These are phyloP conservation scores for Phalacrocorax pelagicus DNA, from an alignment of 2,113 vertebrate species.

Conservation along the genomic window DNA sequence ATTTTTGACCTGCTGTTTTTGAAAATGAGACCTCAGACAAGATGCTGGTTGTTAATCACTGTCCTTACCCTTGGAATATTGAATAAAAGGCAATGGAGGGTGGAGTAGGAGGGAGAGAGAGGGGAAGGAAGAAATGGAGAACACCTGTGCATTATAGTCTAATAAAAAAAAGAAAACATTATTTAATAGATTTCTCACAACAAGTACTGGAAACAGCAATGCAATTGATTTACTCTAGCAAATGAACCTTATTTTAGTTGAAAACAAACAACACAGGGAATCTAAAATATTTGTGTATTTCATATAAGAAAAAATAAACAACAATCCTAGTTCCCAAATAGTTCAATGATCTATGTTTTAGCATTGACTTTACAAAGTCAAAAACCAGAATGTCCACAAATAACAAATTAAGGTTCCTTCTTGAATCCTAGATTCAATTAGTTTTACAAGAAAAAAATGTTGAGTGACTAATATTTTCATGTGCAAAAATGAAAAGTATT, in stretches of 20 bases:
- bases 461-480: not conserved
- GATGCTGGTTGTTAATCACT: not conserved
- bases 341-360: not conserved
- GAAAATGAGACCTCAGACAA: slow-evolving; percentile 1
- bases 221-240: not conserved
- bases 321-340: not conserved
- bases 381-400: not conserved
- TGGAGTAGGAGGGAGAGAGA: not conserved
- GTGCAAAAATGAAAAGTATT: not conserved
- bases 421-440: not conserved
- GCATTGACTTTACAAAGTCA: not conserved
- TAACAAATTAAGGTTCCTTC: not conserved
- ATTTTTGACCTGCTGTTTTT: slow-evolving; percentile 12
- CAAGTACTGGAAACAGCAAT: not conserved
- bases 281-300: not conserved
- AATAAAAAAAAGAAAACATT: not conserved
- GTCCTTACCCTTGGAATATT: not conserved
- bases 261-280: not conserved
- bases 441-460: not conserved
- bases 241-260: not conserved
- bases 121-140: not conserved
- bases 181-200: not conserved
- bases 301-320: not conserved
- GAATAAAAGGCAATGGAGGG: not conserved
- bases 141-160: not conserved